Evolutionary conservation across 1,140 invertebrate genomes (phyloP), one percentile per base, ranked within the genome.

Genomic region (Lethocerus indicus): DNA sequence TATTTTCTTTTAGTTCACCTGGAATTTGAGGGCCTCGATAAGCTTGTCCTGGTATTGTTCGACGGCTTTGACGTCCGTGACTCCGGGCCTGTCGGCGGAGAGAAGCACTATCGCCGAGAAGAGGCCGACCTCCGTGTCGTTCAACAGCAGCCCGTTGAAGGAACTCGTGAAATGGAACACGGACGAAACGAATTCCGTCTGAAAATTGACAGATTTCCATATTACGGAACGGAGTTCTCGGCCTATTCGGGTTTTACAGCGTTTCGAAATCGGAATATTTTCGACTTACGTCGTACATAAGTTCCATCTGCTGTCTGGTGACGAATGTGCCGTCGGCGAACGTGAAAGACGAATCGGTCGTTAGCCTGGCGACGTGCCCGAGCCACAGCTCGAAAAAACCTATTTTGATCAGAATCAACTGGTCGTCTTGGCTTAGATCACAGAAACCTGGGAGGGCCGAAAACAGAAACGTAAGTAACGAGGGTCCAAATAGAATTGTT

Each of bases 351-450:
- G 76, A 72, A 50, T 88, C 79, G 2, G 76, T 74, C n/a, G 88
- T 82, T 65, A 92, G 75, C 44, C 82, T 75, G 1, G 87, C 74
- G 46, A 89, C 81, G 56, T 92, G 80, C 43, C 83, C 81, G 47
- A 95, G 69, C 92, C 93, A 96, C 43, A 96, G 79, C 68, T 97
- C 92, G 65, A 96, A 93, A 71, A 96, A 96, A 28, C 90, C 91
- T 57, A 87, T 76, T 71, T 97, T 94, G 58, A 94, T 91, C 35
- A 95, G 73, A 56, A 92, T 91, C 46, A 95, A 71, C 66, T 95
- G 90, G 67, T 93, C 89, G 58, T 93, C 88, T 67, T 93, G 89
- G 20, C 80, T 78, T 45, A 94, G 72, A 44, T 81, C 77, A 59
- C 77, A 75, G 68, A 95, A 95, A 53, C 87, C 71, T 71, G 53